Evolutionary conservation across 2,888 invertebrate species (phyloP), one percentile per base, ranked within the genome.

Genomic region (Lamellibrachia satsuma): DNA sequence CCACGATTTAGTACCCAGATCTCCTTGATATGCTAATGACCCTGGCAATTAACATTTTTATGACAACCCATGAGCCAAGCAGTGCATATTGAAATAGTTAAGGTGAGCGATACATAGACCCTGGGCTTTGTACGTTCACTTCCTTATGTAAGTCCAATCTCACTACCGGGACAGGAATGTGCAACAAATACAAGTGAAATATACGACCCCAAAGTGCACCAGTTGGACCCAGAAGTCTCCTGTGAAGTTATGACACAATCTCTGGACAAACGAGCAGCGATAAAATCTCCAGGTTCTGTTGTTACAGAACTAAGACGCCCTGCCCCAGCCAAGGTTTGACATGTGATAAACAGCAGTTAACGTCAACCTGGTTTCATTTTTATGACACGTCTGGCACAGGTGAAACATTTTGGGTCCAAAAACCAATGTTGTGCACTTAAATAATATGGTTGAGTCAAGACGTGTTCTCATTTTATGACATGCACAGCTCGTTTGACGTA

Each of bases 321-420:
- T 75, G n/a, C 15, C 75, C 75, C 75, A n/a, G n/a, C 75, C 75
- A 75, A 75, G 75, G 75, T 75, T 75, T 75, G 75, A 75, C 75
- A 75, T 75, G n/a, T 22, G 75, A n/a, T 75, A 75, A 75, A 75
- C 75, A 75, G 75, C 75, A 15, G n/a, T 11, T 22, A 22, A 75
- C n/a, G 75, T 75, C 75, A 75, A 15, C 75, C 75, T 75, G 6
- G 75, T 75, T 4, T 6, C 75, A 22, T 22, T 75, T 75, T 15
- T 75, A 15, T 75, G 75, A 75, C 57, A 7, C 75, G n/a, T 22
- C 75, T 6, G 22, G 22, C 75, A n/a, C 75, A 75, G 75, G 75
- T 75, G 75, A 75, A 75, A 75, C 75, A 22, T 22, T 11, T 22
- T n/a, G 6, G 75, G 22, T 22, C 55, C 7, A 15, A 75, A 15